Evolutionary conservation across 2,113 vertebrate genomes (phyloP).

Genomic region (Chroicocephalus ridibundus): DNA sequence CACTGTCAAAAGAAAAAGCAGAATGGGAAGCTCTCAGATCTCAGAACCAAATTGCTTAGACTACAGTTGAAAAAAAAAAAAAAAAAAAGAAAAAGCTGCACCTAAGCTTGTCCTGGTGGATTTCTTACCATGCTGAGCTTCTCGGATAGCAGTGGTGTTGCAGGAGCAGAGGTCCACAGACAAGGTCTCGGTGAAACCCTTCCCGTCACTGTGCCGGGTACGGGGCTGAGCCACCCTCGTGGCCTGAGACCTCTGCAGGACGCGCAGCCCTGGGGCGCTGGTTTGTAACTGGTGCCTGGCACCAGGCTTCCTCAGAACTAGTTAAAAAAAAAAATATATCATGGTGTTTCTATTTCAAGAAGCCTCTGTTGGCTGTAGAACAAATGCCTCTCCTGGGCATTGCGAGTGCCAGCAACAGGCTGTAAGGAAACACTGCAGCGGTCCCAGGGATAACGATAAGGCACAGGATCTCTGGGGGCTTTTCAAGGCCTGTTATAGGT

Average conservation of each 20-base stretch:
- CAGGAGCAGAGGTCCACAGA: not conserved
- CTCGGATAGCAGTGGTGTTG: not conserved
- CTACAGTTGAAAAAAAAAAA: not conserved
- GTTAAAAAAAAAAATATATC: not conserved
- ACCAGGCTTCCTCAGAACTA: not conserved
- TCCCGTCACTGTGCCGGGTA: not conserved
- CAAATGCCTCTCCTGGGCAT: not conserved
- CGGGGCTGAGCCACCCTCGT: not conserved
- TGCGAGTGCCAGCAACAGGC: not conserved
- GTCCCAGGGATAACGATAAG: not conserved
- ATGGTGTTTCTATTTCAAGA: not conserved
- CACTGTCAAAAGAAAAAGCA: not conserved
- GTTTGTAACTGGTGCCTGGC: not conserved
- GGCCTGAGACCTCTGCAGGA: not conserved
- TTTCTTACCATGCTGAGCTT: not conserved
- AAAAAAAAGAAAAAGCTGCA: not conserved
- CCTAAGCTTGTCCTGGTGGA: not conserved
- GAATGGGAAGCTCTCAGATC: not conserved
- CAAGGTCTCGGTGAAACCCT: not conserved
- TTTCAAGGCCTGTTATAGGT: not conserved
- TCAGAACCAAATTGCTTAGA: not conserved
- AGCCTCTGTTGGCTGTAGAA: not conserved
- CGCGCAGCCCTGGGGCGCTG: not conserved
- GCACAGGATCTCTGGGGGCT: not conserved
- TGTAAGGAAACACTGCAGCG: not conserved